Base-by-base conservation (phyloP, 2,888 invertebrate genomes). In the Chaetogeoica ovagalla region DNA sequence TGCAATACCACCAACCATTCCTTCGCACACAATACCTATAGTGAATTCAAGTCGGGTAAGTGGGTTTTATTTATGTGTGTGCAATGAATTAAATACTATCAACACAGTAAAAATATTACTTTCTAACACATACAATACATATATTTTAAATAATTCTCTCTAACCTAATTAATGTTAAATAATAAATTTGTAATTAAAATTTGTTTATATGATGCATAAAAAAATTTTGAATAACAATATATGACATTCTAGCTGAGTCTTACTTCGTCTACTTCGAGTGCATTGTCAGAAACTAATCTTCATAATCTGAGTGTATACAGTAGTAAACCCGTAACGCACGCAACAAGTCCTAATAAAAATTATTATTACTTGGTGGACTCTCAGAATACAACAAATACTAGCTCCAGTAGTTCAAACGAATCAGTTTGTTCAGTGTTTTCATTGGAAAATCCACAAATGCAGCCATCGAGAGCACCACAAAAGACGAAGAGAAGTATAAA, bases 331-430 rank as follows among this genome's bases (percentile, higher is more conserved):
- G n/a, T 43, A 23, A 52, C 71, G 4, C 81, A 75, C 39, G 17
- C 81, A 7, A 9, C 74, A 21, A 74, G 73, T 66, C 81, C 73
- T 23, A 73, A 81, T 68, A 74, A 73, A 81, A 74, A 15, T 74
- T 81, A 81, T 62, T 81, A 74, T 55, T 81, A 75, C 9, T 59
- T 37, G 52, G 23, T 60, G 37, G 81, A 76, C 23, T n/a, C 66
- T 55, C 68, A 82, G 11, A 71, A 75, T 82, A 5, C 60, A n/a
- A 19, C 55, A 6, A 79, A 79, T 62, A 70, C 70, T 83, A 89
- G 89, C 82, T 92, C 92, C 23, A 93, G 94, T 87, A 94, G 94
- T 88, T 94, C 94, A 30, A 93, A 92, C 84, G 95, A 95, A 88
- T 95, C 95, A 0, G 91, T 94, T 70, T 92, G 92, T 83, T 92